A percentile compares a stretch with the other conserved stretches of the same genome.
Conservation (phyloP, 2,888 invertebrate species). For the Ethmia dodecea region DNA sequence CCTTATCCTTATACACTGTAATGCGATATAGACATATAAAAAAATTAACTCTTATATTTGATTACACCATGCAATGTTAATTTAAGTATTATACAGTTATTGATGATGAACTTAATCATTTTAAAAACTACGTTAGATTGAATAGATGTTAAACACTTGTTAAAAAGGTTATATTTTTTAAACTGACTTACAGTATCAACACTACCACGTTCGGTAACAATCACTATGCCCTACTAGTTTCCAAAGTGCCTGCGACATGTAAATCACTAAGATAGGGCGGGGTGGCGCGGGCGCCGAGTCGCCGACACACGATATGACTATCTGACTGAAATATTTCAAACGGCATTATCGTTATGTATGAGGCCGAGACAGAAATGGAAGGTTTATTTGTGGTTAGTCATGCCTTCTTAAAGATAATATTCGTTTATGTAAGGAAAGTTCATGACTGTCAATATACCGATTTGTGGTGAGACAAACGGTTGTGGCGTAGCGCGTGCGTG, state of each 20-base stretch:
- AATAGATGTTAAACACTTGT: too few relatives aligned
- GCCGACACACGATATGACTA: conserved; percentile 9
- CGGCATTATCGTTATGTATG: conserved; percentile 10
- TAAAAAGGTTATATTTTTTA: too few relatives aligned
- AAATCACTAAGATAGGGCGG: conserved; percentile 9
- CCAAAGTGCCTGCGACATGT: conserved; percentile 4
- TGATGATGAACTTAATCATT: too few relatives aligned
- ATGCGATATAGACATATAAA: too few relatives aligned
- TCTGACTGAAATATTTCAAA: conserved; percentile 15
- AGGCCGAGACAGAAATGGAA: conserved; percentile 5
- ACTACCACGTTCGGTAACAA: too few relatives aligned
- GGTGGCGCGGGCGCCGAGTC: conserved; percentile 3
- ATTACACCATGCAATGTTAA: too few relatives aligned
- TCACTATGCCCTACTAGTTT: too few relatives aligned
- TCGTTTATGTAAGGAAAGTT: conserved; percentile 4
- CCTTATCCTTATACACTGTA: too few relatives aligned
- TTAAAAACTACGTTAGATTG: too few relatives aligned
- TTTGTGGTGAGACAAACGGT: conserved; percentile 5
- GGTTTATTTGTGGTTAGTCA: conserved; percentile 3
- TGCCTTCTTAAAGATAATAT: conserved; percentile 6
- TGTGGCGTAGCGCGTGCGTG: conserved; percentile 2
- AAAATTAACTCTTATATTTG: too few relatives aligned
- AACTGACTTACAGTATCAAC: too few relatives aligned
- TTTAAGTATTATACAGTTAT: too few relatives aligned
- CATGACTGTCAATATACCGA: conserved; percentile 4